Evolutionary conservation across 2,888 invertebrate species (phyloP).

Genomic region (Eupithecia insigniata): DNA sequence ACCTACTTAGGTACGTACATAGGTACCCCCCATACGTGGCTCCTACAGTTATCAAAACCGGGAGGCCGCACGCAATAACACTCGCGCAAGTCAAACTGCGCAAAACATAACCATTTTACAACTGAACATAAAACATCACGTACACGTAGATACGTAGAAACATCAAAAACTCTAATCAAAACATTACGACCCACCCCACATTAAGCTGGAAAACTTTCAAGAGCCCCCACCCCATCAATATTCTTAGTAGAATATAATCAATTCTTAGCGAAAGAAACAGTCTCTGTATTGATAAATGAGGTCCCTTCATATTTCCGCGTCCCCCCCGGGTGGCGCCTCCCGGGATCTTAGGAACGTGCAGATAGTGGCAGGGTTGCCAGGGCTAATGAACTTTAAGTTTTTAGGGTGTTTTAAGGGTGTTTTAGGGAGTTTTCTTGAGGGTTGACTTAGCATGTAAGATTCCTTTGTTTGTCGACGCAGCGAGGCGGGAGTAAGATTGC

Average conservation of each 20-base stretch:
- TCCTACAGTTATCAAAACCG: constrained; percentile 10
- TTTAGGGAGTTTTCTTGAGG: constrained; percentile 42
- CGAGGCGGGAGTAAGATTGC: constrained; percentile 14
- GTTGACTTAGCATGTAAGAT: constrained; percentile 54
- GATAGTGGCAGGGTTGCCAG: constrained; percentile 81
- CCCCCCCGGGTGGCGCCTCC: constrained; percentile 57
- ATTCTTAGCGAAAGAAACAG: constrained; percentile 84
- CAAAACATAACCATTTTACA: constrained; percentile 48
- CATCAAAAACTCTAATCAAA: constrained; percentile 79
- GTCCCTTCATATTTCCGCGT: constrained; percentile 84
- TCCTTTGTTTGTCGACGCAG: constrained; percentile 43
- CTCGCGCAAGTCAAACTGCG: constrained; percentile 36
- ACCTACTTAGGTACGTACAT: background rate
- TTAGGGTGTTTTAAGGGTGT: constrained; percentile 59
- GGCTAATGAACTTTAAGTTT: constrained; percentile 81
- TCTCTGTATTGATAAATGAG: constrained; percentile 84
- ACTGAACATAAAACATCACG: constrained; percentile 48
- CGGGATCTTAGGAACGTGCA: constrained; percentile 81
- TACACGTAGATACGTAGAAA: constrained; percentile 47
- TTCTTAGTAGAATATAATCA: constrained; percentile 83
- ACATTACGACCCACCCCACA: constrained; percentile 59
- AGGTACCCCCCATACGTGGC: background rate
- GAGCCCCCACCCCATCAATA: constrained; percentile 73
- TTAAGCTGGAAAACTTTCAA: constrained; percentile 67
- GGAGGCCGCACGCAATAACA: constrained; percentile 38